Evolutionary conservation across 2,797 vertebrate genomes (phyloP).

Genomic region (Trachops cirrhosus): DNA sequence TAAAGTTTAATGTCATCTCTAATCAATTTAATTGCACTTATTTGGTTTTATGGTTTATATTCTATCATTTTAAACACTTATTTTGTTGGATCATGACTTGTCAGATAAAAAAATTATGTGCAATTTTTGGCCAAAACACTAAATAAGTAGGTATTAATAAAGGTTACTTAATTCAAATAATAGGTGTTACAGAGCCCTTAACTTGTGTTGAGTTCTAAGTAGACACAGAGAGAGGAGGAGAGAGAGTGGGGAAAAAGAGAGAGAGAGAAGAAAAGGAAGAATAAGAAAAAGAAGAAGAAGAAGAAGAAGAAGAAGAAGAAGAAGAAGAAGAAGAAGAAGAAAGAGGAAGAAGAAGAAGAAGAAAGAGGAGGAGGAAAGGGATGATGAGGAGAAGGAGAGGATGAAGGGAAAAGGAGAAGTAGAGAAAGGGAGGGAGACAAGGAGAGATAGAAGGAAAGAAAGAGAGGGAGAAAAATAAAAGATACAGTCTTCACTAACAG

Average conservation of each 20-base stretch:
- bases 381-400: background rate
- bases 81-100: background rate
- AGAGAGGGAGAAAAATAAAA: background rate
- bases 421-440: background rate
- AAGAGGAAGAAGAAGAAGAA: background rate
- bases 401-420: background rate
- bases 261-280: accelerated
- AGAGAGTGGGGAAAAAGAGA: too few relatives aligned
- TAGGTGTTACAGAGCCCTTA: background rate
- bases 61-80: background rate
- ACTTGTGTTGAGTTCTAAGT: background rate
- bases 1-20: background rate
- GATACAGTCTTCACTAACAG: background rate
- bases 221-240: background rate
- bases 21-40: background rate
- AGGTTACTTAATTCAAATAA: background rate
- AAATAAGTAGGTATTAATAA: background rate
- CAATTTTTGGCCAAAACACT: background rate
- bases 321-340: background rate
- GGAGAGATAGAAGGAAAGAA: too few relatives aligned
- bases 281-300: too few relatives aligned
- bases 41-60: background rate
- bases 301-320: accelerated
- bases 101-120: background rate
- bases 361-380: background rate